Evolutionary conservation across 2,888 invertebrate genomes (phyloP), one percentile per base, ranked within the genome.

Genomic region (Agrochola lota): DNA sequence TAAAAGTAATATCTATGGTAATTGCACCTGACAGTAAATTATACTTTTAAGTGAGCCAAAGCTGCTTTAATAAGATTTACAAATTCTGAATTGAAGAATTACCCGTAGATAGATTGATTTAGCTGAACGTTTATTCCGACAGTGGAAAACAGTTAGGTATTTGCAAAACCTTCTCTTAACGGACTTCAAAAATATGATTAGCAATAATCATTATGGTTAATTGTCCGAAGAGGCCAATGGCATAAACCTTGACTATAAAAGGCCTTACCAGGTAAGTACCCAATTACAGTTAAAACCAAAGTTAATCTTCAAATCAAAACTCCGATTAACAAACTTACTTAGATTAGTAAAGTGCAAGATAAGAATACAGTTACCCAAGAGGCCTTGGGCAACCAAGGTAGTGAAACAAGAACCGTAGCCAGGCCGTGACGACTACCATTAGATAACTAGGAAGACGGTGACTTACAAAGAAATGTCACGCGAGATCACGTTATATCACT

Each of bases 391-490:
- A 83, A 83, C 76, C 55, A 84, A 88, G 83, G 68, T 49, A 85
- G 81, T 81, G 88, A 74, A 87, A 87, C 74, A 75, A 63, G 80
- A 74, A 84, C 81, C 78, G 83, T 67, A 68, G 80, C 52, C 71
- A 75, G 71, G 60, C 88, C 89, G 87, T 88, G 89, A 88, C 89
- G 64, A 49, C 35, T 15, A 68, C 49, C 75, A 79, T 88, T 83
- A 81, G 85, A 85, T 83, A 85, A 85, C 85, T 26, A 83, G 84
- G 82, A 88, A 87, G 84, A 80, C 77, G 78, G 73, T 77, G 82
- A 81, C 77, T 84, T 83, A 87, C 78, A 69, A 88, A 81, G 68
- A 71, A 83, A 71, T 87, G 87, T 85, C 88, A 88, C 88, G 84
- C 81, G 80, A 88, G 71, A 85, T 74, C 66, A 69, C 43, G 85